Evolutionary conservation across 2,113 vertebrate species (phyloP), one percentile per base, ranked within the genome.

Genomic region (Shinisaurus crocodilurus): DNA sequence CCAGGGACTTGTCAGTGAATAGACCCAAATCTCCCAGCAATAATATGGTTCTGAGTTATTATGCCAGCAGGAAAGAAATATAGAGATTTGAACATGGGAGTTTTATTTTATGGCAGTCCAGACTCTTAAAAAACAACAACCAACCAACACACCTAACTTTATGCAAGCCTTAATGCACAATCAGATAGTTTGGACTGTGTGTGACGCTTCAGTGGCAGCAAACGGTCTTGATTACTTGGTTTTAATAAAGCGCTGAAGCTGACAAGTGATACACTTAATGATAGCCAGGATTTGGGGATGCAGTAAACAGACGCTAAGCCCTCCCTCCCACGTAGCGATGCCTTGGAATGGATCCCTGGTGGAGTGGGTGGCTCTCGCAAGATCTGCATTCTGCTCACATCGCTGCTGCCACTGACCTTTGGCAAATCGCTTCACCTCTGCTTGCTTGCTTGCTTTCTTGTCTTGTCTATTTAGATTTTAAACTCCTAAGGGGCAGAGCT

Each of bases 1-100:
- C 96, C 0, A 0, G 95, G 94, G 96, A 97, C 94, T 90, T 96
- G 95, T 94, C 97, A 96, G 95, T 92, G 93, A 94, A 91, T 91
- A 94, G 91, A 96, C 95, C 82, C 29, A 25, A 94, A 93, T 93
- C 85, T 91, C 94, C 96, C 92, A 87, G 96, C 95, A 93, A 93
- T 96, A 95, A 95, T 93, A 93, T 85, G 92, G 96, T 96, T 96
- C 91, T 60, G 95, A 96, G 94, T 97, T 96, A 95, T 96, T 97
- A 97, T 95, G 93, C 89, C 91, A 91, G 94, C 90, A 92, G 94
- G 97, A 95, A 94, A 96, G 95, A 96, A 96, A 94, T 83, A 89
- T 92, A 89, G 88, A 92, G 92, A 92, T 96, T 96, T 94, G 93
- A 95, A 94, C 89, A 94, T 79, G 82, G 94, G 94, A 90, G 86